phyloP scores from a whole-genome alignment of 2,888 invertebrate genomes.

The Adineta ricciae region DNA sequence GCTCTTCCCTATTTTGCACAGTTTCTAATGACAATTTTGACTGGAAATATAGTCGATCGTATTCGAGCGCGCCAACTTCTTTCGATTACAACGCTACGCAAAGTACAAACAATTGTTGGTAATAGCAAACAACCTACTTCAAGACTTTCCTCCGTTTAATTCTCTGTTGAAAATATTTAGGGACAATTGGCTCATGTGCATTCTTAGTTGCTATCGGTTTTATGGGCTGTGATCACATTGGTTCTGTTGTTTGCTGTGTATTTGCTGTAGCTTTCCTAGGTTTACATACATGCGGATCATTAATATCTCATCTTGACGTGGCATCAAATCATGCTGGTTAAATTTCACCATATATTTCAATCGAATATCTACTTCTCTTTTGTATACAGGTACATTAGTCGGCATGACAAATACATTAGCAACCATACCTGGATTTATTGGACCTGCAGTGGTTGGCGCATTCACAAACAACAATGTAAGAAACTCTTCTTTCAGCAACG shows the following conservation, averaged over 20 bases:
- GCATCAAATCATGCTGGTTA: neutral
- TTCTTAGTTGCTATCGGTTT: neutral
- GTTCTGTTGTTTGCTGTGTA: neutral
- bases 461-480: conserved; percentile 8
- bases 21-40: neutral
- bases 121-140: neutral
- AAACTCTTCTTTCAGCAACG: neutral
- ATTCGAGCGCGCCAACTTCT: neutral
- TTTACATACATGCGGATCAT: neutral
- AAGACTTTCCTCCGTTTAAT: no score
- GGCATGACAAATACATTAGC: conserved; percentile 29
- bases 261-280: neutral
- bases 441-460: conserved; percentile 22
- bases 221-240: neutral
- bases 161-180: neutral
- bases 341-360: no score
- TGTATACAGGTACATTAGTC: conserved; percentile 17
- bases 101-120: conserved; percentile 13
- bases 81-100: conserved; percentile 10
- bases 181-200: neutral
- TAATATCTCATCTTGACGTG: neutral
- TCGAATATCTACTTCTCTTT: neutral
- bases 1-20: conserved; percentile 24
- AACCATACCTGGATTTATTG: conserved; percentile 28
- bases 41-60: conserved; percentile 21